Conservation (phyloP, 2,888 invertebrate genomes). For the Norana najaformis region DNA sequence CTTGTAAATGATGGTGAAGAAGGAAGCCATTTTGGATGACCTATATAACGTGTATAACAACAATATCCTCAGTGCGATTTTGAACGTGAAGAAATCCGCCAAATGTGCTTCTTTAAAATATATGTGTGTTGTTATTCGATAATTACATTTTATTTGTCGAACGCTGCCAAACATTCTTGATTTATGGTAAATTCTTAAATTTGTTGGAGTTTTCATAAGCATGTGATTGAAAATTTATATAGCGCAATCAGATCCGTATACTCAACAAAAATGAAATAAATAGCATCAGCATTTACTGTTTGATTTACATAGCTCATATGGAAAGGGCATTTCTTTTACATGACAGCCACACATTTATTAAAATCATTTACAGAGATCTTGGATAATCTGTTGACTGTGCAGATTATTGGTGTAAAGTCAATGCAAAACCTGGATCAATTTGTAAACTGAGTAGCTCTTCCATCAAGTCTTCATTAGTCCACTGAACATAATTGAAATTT, state of each 20-base stretch:
- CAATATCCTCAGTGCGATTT: background rate
- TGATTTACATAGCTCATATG: background rate
- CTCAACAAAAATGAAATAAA: background rate
- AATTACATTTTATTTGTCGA: background rate
- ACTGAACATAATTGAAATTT: too few species aligned
- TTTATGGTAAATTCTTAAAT: background rate
- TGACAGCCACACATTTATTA: too few species aligned
- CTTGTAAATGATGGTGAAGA: slow-evolving; percentile 2
- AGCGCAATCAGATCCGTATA: background rate
- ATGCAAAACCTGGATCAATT: too few species aligned
- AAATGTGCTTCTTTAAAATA: background rate
- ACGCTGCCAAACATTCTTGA: background rate
- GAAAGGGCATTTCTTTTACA: too few species aligned
- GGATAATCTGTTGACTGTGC: too few species aligned
- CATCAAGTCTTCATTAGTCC: too few species aligned
- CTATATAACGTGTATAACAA: slow-evolving; percentile 10
- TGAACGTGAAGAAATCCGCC: background rate
- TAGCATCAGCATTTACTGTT: background rate
- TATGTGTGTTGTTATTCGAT: background rate
- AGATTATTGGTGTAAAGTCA: too few species aligned
- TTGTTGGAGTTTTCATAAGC: background rate
- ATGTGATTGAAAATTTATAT: background rate
- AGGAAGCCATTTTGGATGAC: slow-evolving; percentile 26
- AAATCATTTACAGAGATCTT: too few species aligned
- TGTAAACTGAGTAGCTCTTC: too few species aligned